phyloP scores from a whole-genome alignment of 2,113 vertebrate genomes.

The Empidonax alnorum region DNA sequence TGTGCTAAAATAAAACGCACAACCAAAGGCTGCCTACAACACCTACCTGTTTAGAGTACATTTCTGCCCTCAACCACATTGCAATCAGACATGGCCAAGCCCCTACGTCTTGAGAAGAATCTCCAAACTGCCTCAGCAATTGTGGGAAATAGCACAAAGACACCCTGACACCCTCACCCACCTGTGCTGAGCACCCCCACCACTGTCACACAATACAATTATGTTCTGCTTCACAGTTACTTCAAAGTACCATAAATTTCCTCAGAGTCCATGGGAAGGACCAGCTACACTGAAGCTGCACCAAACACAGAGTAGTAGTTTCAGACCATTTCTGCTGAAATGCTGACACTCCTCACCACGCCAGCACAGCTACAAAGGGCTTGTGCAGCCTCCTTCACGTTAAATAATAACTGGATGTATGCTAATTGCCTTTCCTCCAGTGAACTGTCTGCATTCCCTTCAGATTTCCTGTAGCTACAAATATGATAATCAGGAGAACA shows the following conservation, averaged over 20 bases:
- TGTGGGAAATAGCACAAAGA: neutral
- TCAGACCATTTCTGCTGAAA: neutral
- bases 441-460: constrained; percentile 54
- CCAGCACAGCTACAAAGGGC: constrained; percentile 30
- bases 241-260: neutral
- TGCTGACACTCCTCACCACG: constrained; percentile 33
- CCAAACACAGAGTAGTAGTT: neutral
- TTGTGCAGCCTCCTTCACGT: neutral
- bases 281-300: neutral
- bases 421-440: constrained; percentile 57
- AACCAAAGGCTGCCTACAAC: neutral
- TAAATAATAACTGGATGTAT: constrained; percentile 41
- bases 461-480: constrained; percentile 66
- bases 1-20: neutral
- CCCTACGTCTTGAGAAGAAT: neutral
- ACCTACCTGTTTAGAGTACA: neutral
- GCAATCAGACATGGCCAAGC: neutral
- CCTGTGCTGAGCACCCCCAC: neutral
- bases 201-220: neutral
- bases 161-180: neutral
- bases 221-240: neutral
- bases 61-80: neutral
- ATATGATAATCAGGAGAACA: constrained; percentile 70
- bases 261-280: neutral
- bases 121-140: neutral